These are phyloP conservation scores for Xiphias gladius DNA, from an alignment of 2,113 vertebrate genomes.

Conservation along the genomic window DNA sequence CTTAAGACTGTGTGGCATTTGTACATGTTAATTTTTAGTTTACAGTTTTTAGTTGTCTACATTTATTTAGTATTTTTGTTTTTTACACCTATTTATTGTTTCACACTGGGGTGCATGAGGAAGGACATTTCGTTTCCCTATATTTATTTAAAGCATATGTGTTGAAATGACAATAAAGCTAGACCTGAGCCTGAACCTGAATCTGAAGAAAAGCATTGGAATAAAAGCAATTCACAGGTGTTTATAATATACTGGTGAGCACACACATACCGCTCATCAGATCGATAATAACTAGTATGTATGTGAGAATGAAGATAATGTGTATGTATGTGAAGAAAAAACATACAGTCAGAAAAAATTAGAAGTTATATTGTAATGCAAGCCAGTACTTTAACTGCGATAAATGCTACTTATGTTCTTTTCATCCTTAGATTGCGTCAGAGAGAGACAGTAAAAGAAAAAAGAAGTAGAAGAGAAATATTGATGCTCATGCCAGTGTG, in stretches of 20 bases:
- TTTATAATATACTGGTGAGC: not conserved
- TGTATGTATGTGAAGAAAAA: not conserved
- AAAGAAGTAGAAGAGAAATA: constrained; percentile 50
- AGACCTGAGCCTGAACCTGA: not conserved
- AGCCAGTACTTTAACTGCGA: not conserved
- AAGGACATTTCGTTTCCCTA: too few species aligned
- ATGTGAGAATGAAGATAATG: not conserved
- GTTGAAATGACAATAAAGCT: not conserved
- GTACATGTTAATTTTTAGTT: not conserved
- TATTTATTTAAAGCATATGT: not conserved
- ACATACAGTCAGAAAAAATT: not conserved
- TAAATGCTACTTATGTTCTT: not conserved
- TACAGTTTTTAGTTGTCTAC: not conserved
- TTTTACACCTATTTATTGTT: too few species aligned
- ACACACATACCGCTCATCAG: not conserved
- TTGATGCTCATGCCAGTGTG: constrained; percentile 40
- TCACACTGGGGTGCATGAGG: too few species aligned
- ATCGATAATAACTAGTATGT: not conserved
- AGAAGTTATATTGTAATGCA: not conserved
- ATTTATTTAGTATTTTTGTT: not conserved
- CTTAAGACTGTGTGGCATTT: not conserved
- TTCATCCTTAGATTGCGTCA: constrained; percentile 8
- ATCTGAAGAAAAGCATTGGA: not conserved
- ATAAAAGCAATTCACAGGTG: constrained; percentile 2
- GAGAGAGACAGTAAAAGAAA: constrained; percentile 32